Evolutionary conservation across 2,888 invertebrate species (phyloP), one percentile per base, ranked within the genome.

Genomic region (Leptura quadrifasciata): DNA sequence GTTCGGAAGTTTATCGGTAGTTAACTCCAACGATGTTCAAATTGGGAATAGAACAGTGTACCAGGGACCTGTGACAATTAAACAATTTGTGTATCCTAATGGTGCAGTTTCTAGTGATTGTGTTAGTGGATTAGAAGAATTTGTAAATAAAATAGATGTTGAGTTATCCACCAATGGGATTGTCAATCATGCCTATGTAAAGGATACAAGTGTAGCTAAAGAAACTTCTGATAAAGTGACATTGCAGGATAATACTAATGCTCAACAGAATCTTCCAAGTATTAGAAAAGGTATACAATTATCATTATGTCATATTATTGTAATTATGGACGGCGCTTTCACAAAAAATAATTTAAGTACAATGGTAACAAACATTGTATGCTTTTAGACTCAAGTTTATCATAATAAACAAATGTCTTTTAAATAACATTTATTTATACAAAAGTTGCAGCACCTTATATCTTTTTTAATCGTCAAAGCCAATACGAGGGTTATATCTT

Each of bases 21-120:
- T 90, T 35, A 92, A 94, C 83, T 94, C 95, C 0, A 92, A 92
- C 27, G 93, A 95, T 86, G 93, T 95, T 1, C 94, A 94, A 80
- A 93, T 95, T 82, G 95, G 95, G 0, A 94, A 94, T 83, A 94
- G 94, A 83, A 94, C 94, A 5, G 93, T 93, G 84, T 95, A 94
- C 85, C 93, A 95, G 85, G 95, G 95, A 6, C 95, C 95, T 61
- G 94, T 95, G 17, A 94, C 93, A 39, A 95, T 95, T 81, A 94
- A 94, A 85, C 94, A 95, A 86, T 91, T 94, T 79, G 90, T 94
- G 72, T 92, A 94, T 78, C 82, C 83, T 4, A 83, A 80, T 52
- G 77, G 81, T 21, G 72, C 75, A 18, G 10, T 52, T 55, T 39
- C 54, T 67, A 64, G 60, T 68, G 74, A 77, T 2, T 15, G 67